Evolutionary conservation across 2,113 vertebrate species (phyloP).

Genomic region (Cebus imitator): DNA sequence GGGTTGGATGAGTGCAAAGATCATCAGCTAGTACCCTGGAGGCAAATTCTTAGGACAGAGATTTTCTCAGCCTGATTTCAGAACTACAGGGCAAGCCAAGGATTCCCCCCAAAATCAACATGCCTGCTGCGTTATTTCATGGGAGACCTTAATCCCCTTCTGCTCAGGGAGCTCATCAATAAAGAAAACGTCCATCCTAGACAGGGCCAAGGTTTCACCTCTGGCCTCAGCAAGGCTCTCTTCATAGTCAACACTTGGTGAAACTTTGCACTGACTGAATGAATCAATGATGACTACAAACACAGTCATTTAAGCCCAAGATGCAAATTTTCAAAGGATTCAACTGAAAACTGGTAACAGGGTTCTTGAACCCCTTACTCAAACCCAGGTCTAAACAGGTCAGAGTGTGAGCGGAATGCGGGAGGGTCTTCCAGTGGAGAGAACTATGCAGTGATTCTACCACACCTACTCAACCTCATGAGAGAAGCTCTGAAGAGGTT

Average conservation of each 20-base stretch:
- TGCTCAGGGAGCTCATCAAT: background rate
- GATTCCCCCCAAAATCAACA: background rate
- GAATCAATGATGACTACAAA: background rate
- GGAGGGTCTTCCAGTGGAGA: background rate
- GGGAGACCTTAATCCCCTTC: background rate
- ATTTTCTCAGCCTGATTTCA: background rate
- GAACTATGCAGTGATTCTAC: background rate
- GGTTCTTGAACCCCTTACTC: background rate
- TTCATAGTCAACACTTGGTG: background rate
- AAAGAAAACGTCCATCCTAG: background rate
- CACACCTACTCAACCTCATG: background rate
- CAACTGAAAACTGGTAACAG: background rate
- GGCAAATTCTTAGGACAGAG: conserved; percentile 4
- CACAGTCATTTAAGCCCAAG: background rate
- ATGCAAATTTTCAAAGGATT: background rate
- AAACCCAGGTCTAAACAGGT: background rate
- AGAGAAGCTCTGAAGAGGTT: background rate
- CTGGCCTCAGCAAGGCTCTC: background rate
- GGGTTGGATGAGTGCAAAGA: background rate
- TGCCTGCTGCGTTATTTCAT: background rate
- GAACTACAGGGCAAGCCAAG: background rate
- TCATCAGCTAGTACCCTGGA: background rate
- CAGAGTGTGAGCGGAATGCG: too few species aligned
- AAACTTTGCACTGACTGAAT: background rate
- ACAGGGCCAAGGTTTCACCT: background rate